Evolutionary conservation across 2,797 vertebrate genomes (phyloP).

Genomic region (Chelmon rostratus): DNA sequence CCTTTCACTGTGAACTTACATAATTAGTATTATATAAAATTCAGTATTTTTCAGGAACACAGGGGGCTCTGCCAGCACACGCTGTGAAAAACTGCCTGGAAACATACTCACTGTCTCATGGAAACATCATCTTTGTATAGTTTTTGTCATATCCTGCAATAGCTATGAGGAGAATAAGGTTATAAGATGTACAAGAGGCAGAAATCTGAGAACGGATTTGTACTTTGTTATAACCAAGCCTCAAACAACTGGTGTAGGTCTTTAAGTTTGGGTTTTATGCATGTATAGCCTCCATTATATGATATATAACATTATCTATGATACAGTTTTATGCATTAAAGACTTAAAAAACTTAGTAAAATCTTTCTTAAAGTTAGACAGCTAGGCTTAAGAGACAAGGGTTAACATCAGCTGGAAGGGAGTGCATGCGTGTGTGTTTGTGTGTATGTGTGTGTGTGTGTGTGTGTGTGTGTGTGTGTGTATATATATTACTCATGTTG

Average conservation of each 20-base stretch:
- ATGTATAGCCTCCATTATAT: background rate
- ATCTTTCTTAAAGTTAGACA: background rate
- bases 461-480: background rate
- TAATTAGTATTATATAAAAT: background rate
- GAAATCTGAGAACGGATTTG: background rate
- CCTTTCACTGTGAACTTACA: constrained; percentile 2
- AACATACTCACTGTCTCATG: background rate
- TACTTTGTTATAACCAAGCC: background rate
- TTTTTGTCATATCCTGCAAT: background rate
- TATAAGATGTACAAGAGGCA: background rate
- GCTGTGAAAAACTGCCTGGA: background rate
- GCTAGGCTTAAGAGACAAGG: background rate
- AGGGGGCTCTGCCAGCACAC: background rate
- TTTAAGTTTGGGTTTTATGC: background rate
- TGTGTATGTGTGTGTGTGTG: background rate
- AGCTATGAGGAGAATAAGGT: background rate
- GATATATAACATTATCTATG: background rate
- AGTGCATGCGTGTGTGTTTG: background rate
- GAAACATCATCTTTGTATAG: background rate
- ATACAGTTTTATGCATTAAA: background rate
- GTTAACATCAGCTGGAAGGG: background rate
- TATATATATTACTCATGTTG: too few relatives aligned
- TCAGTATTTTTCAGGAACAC: constrained; percentile 8
- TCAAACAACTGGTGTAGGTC: background rate
- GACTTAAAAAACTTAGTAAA: background rate